Evolutionary conservation across 1,140 invertebrate genomes (phyloP).

Genomic region (Chlorops oryzae): DNA sequence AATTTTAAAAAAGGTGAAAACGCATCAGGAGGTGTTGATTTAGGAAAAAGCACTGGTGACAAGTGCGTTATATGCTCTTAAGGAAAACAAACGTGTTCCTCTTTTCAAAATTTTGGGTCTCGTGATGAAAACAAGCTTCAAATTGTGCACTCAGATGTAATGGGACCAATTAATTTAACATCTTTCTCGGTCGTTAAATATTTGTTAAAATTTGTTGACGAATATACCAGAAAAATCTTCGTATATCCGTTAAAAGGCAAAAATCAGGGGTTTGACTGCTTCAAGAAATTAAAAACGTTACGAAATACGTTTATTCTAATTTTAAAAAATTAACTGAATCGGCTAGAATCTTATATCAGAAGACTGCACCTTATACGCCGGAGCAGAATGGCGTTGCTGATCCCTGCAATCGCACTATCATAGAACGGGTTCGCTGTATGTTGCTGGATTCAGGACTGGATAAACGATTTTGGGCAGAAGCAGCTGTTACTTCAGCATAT

Average conservation of each 20-base stretch:
- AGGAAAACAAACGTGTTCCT: slow-evolving; percentile 12
- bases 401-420: slow-evolving; percentile 26
- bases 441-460: slow-evolving; percentile 37
- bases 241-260: slow-evolving; percentile 33
- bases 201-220: slow-evolving; percentile 35
- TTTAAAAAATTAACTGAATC: slow-evolving; percentile 22
- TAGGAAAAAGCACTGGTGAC: not conserved
- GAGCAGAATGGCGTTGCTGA: slow-evolving; percentile 38
- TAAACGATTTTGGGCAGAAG: slow-evolving; percentile 49
- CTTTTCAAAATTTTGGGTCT: slow-evolving; percentile 7
- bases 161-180: slow-evolving; percentile 35
- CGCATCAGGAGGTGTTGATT: not conserved
- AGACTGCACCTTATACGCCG: slow-evolving; percentile 27
- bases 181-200: slow-evolving; percentile 24
- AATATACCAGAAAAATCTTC: slow-evolving; percentile 23
- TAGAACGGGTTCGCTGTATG: slow-evolving; percentile 31
- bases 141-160: slow-evolving; percentile 42
- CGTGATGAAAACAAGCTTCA: slow-evolving; percentile 27
- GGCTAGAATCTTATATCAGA: slow-evolving; percentile 18
- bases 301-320: slow-evolving; percentile 21
- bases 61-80: not conserved
- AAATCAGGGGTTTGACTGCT: slow-evolving; percentile 21
- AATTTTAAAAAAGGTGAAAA: slow-evolving; percentile 23
- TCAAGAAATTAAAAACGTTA: slow-evolving; percentile 27
- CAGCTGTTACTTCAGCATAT: slow-evolving; percentile 43